Evolutionary conservation across 2,888 invertebrate genomes (phyloP).

Genomic region (Andrena chrysosceles): DNA sequence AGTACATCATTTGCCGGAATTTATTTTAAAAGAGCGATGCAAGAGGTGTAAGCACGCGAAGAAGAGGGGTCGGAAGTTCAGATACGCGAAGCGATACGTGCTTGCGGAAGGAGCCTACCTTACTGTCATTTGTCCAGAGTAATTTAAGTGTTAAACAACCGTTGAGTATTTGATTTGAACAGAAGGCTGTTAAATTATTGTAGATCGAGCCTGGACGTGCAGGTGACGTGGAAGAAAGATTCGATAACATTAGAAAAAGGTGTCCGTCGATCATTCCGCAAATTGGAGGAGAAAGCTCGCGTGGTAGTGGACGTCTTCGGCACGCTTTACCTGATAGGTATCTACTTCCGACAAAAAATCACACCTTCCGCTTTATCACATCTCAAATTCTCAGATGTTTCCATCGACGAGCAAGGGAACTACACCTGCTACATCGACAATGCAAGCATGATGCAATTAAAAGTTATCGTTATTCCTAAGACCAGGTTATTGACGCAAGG

Average conservation of each 20-base stretch:
- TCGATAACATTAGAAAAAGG: slow-evolving; percentile 85
- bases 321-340: slow-evolving; percentile 86
- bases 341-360: neutral
- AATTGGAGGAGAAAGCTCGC: slow-evolving; percentile 84
- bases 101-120: slow-evolving; percentile 86
- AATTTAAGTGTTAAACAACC: slow-evolving; percentile 50
- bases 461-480: slow-evolving; percentile 86
- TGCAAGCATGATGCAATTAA: slow-evolving; percentile 86
- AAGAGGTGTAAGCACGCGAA: slow-evolving; percentile 78
- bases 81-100: slow-evolving; percentile 85
- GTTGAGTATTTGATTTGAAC: neutral
- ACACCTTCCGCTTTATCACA: neutral
- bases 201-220: slow-evolving; percentile 85
- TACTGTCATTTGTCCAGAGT: slow-evolving; percentile 87
- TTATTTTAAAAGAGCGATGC: slow-evolving; percentile 82
- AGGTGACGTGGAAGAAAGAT: slow-evolving; percentile 87
- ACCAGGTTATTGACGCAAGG: slow-evolving; percentile 86
- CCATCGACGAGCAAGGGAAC: slow-evolving; percentile 88
- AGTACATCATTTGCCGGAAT: slow-evolving; percentile 86
- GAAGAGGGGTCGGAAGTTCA: slow-evolving; percentile 84
- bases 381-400: slow-evolving; percentile 84
- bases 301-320: slow-evolving; percentile 87
- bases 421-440: slow-evolving; percentile 90
- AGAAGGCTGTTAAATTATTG: slow-evolving; percentile 2
- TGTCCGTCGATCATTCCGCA: slow-evolving; percentile 73